Percentiles rank a stretch among this genome's conserved stretches.
phyloP scores from a whole-genome alignment of 2,888 invertebrate species.

The Neoitamus cyanurus region DNA sequence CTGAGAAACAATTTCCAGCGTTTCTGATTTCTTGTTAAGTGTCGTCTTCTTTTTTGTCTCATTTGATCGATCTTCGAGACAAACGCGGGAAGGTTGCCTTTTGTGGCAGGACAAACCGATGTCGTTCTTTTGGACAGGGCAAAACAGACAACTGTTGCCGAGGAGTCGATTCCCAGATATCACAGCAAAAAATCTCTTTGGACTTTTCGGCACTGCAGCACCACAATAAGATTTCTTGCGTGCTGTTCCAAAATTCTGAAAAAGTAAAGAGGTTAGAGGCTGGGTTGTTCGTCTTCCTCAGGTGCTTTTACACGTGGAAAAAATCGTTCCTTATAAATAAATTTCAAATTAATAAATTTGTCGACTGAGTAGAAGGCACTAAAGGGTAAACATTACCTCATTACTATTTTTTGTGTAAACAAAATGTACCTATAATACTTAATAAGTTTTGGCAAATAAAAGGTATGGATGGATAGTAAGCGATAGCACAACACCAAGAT shows the following conservation, averaged over 20 bases:
- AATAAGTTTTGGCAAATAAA: too few species aligned
- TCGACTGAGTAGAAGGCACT: too few species aligned
- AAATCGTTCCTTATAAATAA: too few species aligned
- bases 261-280: not conserved
- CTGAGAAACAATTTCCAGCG: slow-evolving; percentile 40
- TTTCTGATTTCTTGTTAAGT: slow-evolving; percentile 43
- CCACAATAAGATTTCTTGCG: slow-evolving; percentile 7
- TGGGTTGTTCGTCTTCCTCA: not conserved
- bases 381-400: too few species aligned
- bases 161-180: slow-evolving; percentile 31
- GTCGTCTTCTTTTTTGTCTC: slow-evolving; percentile 28
- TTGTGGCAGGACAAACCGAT: slow-evolving; percentile 33
- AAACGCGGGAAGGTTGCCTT: slow-evolving; percentile 14
- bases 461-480: too few species aligned
- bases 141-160: slow-evolving; percentile 21
- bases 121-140: slow-evolving; percentile 16
- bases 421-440: too few species aligned
- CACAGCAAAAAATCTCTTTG: slow-evolving; percentile 21
- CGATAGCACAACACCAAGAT: too few species aligned
- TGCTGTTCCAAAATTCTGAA: not conserved
- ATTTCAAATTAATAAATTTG: too few species aligned
- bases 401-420: too few species aligned
- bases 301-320: too few species aligned
- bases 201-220: slow-evolving; percentile 20
- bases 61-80: slow-evolving; percentile 43